Base-by-base conservation (phyloP, 2,113 vertebrate species). In the Corythornis vintsioides region DNA sequence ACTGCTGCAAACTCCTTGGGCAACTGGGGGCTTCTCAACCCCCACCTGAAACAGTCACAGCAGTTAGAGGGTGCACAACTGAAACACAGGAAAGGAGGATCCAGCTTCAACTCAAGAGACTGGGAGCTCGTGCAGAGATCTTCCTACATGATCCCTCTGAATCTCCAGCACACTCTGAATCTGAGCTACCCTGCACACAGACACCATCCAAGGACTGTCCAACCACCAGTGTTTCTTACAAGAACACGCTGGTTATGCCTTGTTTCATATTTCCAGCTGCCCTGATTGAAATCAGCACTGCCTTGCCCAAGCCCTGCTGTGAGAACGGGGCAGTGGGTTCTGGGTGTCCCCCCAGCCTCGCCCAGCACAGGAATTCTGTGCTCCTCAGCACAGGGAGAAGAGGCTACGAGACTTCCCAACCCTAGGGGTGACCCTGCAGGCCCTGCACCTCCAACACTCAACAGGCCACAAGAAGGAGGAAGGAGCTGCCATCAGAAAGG, bases 311-410 rank as follows among this genome's bases (percentile, higher is more conserved):
- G 14, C 3, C 3, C 0, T 13, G 29, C 26, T 29, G 28, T 25
- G 71, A 47, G 35, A 15, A 4, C 0, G 7, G 15, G 28, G 8
- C 7, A 16, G 35, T 2, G 7, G 15, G 15, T 14, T 50, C 13
- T 31, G 8, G 48, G 18, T 10, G 16, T 9, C 35, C 28, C 31
- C 60, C 13, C 10, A 4, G 35, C 14, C 15, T 6, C 4, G 0
- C 15, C 9, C 3, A 1, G 42, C 17, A 13, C 17, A 2, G 33
- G 6, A 3, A 29, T 4, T 14, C 6, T 29, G 57, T 56, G 11
- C 8, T 25, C 6, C 21, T 7, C 6, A 17, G 21, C 7, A 15
- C 13, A 25, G 17, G 43, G 19, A 64, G 21, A 19, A 42, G 29
- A 26, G 8, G 31, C 29, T 16, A 40, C 21, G 64, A 8, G 13